Evolutionary conservation across 2,113 vertebrate species (phyloP).

Genomic region (Cryptoleucopteryx plumbea): DNA sequence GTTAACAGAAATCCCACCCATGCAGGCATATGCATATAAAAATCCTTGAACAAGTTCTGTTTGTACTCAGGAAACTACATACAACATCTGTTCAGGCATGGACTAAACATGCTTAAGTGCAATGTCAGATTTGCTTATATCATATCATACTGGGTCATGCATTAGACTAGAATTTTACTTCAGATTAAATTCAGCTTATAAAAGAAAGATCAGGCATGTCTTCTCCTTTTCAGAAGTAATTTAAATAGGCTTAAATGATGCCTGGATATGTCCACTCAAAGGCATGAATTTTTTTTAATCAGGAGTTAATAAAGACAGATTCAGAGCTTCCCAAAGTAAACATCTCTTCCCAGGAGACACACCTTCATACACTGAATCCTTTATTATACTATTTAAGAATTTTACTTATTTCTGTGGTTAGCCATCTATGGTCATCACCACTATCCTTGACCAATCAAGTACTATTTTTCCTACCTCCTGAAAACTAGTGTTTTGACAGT

Average conservation of each 20-base stretch:
- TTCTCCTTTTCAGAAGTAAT: not conserved
- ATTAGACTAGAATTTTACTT: not conserved
- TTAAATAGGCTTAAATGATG: not conserved
- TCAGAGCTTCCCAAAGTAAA: not conserved
- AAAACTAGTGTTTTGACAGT: not conserved
- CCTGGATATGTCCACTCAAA: not conserved
- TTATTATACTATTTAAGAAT: not conserved
- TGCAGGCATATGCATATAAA: not conserved
- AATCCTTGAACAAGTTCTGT: constrained; percentile 26
- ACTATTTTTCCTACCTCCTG: not conserved
- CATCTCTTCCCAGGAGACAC: not conserved
- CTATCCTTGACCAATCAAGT: not conserved
- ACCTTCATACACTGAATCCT: not conserved
- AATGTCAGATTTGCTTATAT: not conserved
- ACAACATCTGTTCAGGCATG: not conserved
- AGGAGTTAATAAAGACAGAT: not conserved
- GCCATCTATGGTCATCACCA: not conserved
- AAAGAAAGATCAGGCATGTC: not conserved
- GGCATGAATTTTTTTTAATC: not conserved
- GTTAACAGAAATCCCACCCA: constrained; percentile 6
- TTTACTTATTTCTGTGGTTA: not conserved
- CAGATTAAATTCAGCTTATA: not conserved
- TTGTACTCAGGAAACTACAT: not conserved
- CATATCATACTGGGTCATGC: not conserved
- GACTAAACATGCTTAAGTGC: not conserved